Evolutionary conservation across 2,888 invertebrate species (phyloP), one percentile per base, ranked within the genome.

Genomic region (Phaonia tiefii): DNA sequence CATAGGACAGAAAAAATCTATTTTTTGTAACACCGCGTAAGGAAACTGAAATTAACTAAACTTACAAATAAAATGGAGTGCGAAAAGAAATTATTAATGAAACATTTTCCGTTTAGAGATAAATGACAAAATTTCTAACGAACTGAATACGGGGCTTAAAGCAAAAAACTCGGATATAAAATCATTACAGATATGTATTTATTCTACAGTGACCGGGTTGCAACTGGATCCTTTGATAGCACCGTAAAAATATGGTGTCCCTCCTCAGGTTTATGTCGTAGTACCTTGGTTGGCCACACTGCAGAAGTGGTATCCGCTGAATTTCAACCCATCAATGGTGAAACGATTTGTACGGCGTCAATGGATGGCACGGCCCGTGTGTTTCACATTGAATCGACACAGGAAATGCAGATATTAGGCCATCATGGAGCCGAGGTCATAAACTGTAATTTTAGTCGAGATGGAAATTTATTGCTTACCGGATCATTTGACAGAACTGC

Each of bases 221-320:
- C 96, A 84, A 96, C 96, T 0, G 95, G 95, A 2, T 96, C 96
- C 0, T 96, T 96, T 86, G 96, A 96, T 90, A 95, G 94, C 88
- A 95, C 95, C 0, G 94, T 95, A 0, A 93, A 93, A 85, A 91
- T 96, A 46, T 96, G 96, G 96, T 93, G 94, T 73, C 92, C 94
- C 0, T 91, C 91, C 67, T 93, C 92, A 0, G 96, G 95, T 0
- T 92, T 93, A 42, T 95, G 95, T 85, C 90, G 94, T 72, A 92
- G 93, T 56, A 94, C 94, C 0, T 91, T 96, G 67, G 93, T 93
- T 91, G 96, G 96, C 0, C 96, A 96, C 87, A 91, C 92, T 0
- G 95, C 94, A 0, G 96, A 96, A 90, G 93, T 95, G 72, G 95
- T 96, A 49, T 93, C 93, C 0, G 92, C 93, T 0, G 93, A 94